These are phyloP conservation scores for Caenorhabditis virilis DNA, from an alignment of 2,888 invertebrate genomes.

Conservation along the genomic window DNA sequence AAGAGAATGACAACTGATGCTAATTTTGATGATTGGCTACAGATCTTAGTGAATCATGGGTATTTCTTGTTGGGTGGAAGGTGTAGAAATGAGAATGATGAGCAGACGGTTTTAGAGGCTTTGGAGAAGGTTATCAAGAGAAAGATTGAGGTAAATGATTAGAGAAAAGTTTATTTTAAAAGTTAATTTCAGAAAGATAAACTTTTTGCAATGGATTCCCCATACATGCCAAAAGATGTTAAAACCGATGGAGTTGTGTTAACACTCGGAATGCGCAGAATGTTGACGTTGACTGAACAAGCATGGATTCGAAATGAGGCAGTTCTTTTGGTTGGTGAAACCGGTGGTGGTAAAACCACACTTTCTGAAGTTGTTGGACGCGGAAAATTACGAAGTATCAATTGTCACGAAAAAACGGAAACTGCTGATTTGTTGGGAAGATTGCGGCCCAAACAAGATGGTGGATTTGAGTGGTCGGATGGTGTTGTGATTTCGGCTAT, in stretches of 20 bases:
- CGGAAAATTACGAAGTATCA: conserved; percentile 78
- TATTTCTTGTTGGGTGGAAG: conserved; percentile 90
- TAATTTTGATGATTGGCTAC: conserved; percentile 42
- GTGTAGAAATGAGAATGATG: conserved; percentile 84
- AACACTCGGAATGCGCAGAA: conserved; percentile 85
- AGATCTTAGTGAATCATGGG: conserved; percentile 71
- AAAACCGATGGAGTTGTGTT: conserved; percentile 84
- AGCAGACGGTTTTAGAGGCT: conserved; percentile 80
- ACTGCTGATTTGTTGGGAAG: conserved; percentile 96
- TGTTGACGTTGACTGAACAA: conserved; percentile 75
- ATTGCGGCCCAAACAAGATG: conserved; percentile 79
- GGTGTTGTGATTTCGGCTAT: conserved; percentile 91
- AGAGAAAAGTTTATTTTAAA: neutral
- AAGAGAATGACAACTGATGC: conserved; percentile 52
- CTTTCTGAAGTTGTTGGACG: conserved; percentile 74
- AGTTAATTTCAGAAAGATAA: conserved; percentile 26
- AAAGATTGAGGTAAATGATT: conserved; percentile 24
- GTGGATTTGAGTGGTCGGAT: conserved; percentile 87
- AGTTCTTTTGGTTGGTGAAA: conserved; percentile 91
- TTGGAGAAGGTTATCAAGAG: conserved; percentile 74
- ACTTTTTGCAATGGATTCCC: conserved; percentile 57
- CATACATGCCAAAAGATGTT: conserved; percentile 57
- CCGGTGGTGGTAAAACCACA: conserved; percentile 74
- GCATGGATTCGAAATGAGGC: conserved; percentile 90
- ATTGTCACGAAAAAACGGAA: conserved; percentile 98